Conservation (phyloP, 2,113 vertebrate species). For the Hippocampus comes region DNA sequence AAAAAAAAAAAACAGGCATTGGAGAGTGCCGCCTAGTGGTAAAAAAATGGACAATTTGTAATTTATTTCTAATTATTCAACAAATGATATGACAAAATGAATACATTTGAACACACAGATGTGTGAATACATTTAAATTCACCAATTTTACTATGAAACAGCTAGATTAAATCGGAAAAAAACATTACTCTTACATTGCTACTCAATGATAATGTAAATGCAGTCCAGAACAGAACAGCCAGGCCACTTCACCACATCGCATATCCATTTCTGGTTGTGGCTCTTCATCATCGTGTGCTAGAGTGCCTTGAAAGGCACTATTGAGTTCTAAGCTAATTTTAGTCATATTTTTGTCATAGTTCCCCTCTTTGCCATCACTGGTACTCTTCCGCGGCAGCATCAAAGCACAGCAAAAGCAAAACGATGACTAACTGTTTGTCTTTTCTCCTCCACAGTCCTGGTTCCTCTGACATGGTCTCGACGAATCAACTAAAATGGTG, state of each 20-base stretch:
- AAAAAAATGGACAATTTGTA: background rate
- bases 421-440: constrained; percentile 7
- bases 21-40: constrained; percentile 52
- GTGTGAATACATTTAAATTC: too few relatives aligned
- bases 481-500: constrained; percentile 70
- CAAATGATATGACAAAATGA: too few relatives aligned
- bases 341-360: background rate
- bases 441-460: constrained; percentile 77
- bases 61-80: background rate
- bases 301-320: too few relatives aligned
- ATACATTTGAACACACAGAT: too few relatives aligned
- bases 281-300: too few relatives aligned
- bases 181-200: too few relatives aligned
- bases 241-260: background rate
- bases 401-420: background rate
- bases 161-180: too few relatives aligned
- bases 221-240: too few relatives aligned
- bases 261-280: background rate
- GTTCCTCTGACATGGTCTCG: constrained; percentile 88
- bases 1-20: constrained; percentile 1
- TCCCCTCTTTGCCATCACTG: background rate
- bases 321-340: too few relatives aligned
- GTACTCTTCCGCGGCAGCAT: background rate
- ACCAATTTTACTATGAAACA: too few relatives aligned
- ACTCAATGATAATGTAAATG: too few relatives aligned